Conservation (phyloP, 1,140 invertebrate species). For the Asobara japonica region DNA sequence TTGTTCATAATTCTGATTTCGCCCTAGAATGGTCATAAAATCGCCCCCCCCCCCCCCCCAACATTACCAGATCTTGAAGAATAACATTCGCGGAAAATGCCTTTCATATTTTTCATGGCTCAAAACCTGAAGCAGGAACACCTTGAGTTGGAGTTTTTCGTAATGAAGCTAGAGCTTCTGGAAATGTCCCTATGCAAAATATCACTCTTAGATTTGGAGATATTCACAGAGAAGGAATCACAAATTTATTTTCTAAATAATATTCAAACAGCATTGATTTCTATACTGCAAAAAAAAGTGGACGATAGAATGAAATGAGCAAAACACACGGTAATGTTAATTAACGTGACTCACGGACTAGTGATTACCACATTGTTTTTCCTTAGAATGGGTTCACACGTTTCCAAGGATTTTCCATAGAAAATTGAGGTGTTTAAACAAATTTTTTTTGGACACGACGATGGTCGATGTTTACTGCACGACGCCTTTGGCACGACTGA, state of each 20-base stretch:
- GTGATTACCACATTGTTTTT: constrained; percentile 24
- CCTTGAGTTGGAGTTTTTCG: too few species aligned
- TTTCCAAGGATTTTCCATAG: background rate
- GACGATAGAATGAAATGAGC: background rate
- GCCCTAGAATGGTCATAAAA: too few species aligned
- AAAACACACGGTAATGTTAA: constrained; percentile 16
- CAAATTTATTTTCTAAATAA: background rate
- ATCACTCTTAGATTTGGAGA: too few species aligned
- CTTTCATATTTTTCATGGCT: too few species aligned
- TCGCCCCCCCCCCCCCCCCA: too few species aligned
- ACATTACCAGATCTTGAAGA: too few species aligned
- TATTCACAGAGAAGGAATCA: too few species aligned
- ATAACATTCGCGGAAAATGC: too few species aligned
- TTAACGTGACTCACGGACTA: constrained; percentile 15
- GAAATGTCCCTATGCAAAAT: too few species aligned
- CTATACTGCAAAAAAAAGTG: background rate
- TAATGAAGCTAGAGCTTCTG: too few species aligned
- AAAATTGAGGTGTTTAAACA: background rate
- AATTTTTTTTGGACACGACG: background rate
- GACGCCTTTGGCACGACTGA: background rate
- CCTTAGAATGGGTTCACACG: background rate
- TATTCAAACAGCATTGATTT: background rate
- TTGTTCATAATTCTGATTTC: too few species aligned
- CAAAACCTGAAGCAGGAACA: too few species aligned
- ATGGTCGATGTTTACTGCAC: background rate